Percentiles rank a stretch among this genome's conserved stretches.
phyloP scores from a whole-genome alignment of 1,140 invertebrate species.

The Ganaspis sp. region DNA sequence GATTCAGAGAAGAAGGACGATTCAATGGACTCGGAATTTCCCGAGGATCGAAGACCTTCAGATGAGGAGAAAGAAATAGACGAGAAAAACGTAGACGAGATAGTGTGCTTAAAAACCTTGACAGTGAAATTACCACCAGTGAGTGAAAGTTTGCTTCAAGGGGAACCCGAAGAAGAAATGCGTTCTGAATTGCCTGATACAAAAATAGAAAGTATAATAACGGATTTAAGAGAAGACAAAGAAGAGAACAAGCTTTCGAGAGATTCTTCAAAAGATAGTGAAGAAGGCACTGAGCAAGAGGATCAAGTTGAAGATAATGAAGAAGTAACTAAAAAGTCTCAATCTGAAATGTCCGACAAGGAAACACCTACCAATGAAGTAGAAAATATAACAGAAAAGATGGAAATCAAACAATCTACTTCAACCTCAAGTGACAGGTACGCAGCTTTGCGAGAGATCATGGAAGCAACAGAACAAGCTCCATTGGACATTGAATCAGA shows the following conservation, averaged over 20 bases:
- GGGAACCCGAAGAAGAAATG: slow-evolving; percentile 42
- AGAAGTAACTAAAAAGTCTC: slow-evolving; percentile 33
- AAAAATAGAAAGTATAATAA: slow-evolving; percentile 27
- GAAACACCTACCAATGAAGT: slow-evolving; percentile 38
- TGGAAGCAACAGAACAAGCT: slow-evolving; percentile 62
- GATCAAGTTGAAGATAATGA: slow-evolving; percentile 38
- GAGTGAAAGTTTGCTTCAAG: slow-evolving; percentile 47
- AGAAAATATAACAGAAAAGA: slow-evolving; percentile 51
- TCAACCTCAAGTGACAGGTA: slow-evolving; percentile 69
- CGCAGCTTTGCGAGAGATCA: slow-evolving; percentile 70
- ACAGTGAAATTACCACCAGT: slow-evolving; percentile 64
- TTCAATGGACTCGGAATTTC: slow-evolving; percentile 63
- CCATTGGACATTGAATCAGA: slow-evolving; percentile 50
- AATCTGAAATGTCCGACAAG: slow-evolving; percentile 36
- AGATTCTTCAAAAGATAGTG: background rate
- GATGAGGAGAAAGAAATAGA: slow-evolving; percentile 63
- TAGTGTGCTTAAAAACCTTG: slow-evolving; percentile 59
- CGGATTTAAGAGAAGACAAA: background rate
- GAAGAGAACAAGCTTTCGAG: slow-evolving; percentile 8
- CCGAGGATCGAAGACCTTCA: slow-evolving; percentile 47
- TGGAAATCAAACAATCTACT: slow-evolving; percentile 62
- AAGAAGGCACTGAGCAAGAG: background rate
- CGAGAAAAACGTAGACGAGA: slow-evolving; percentile 54
- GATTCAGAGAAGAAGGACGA: slow-evolving; percentile 71
- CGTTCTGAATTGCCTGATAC: slow-evolving; percentile 43